A percentile compares a stretch with the other conserved stretches of the same genome.
phyloP scores from a whole-genome alignment of 2,888 invertebrate genomes.

The Hyposoter didymator region DNA sequence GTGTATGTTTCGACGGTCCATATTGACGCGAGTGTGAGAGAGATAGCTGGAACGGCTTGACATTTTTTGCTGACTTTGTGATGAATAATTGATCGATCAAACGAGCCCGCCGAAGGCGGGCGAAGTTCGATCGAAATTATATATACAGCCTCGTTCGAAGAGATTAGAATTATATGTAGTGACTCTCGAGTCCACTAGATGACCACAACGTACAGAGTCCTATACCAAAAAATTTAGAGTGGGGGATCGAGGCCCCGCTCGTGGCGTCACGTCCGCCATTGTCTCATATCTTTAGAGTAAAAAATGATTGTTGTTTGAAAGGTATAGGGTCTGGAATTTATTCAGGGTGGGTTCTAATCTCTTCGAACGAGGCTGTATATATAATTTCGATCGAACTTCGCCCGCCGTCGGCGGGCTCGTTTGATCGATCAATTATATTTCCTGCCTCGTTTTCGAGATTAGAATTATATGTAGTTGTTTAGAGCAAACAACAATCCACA shows the following conservation, averaged over 20 bases:
- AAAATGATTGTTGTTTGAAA: conserved; percentile 24
- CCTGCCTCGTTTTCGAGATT: not conserved
- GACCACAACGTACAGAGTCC: not conserved
- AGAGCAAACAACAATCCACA: conserved; percentile 39
- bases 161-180: not conserved
- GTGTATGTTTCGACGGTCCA: no score
- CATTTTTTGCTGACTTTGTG: no score
- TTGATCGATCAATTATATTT: no score
- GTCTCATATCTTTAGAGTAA: no score
- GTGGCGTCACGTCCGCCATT: not conserved
- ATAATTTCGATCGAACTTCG: no score
- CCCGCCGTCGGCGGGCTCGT: no score
- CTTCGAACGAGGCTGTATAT: not conserved
- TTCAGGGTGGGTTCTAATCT: conserved; percentile 16
- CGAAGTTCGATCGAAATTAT: no score
- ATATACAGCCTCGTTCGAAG: not conserved
- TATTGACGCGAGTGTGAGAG: no score
- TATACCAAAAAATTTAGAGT: not conserved
- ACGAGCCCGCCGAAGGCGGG: no score
- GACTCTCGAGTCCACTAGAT: not conserved
- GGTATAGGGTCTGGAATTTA: not conserved
- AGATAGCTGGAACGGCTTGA: no score
- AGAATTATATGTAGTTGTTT: conserved; percentile 29
- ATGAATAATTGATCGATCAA: no score
- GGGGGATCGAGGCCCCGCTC: not conserved